These are phyloP conservation scores for Donacobius atricapilla DNA, from an alignment of 2,113 vertebrate species.

Conservation along the genomic window DNA sequence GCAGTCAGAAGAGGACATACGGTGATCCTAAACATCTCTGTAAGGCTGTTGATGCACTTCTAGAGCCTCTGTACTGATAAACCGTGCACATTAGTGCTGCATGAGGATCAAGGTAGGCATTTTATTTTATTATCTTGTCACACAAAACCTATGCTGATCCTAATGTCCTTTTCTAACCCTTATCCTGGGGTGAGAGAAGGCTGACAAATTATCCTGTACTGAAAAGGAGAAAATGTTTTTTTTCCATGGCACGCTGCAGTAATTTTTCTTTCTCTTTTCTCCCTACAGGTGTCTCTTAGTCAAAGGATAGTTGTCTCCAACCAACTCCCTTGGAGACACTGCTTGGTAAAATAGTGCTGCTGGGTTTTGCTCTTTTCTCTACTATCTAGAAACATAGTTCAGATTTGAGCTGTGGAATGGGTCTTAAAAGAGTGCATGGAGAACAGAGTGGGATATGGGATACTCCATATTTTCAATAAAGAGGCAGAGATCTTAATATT, in stretches of 20 bases:
- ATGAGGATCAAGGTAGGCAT: neutral
- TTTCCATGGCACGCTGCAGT: neutral
- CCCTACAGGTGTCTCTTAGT: neutral
- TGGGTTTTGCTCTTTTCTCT: neutral
- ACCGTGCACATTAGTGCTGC: neutral
- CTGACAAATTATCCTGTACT: neutral
- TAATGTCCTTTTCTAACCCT: neutral
- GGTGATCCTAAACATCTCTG: neutral
- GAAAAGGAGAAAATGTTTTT: neutral
- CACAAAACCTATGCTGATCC: neutral
- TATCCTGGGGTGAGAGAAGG: neutral
- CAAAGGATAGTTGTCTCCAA: neutral
- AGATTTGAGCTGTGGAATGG: neutral
- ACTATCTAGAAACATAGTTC: neutral
- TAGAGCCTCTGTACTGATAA: neutral
- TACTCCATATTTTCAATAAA: neutral
- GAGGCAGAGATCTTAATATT: neutral
- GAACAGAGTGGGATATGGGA: neutral
- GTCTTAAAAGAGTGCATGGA: neutral
- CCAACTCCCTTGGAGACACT: neutral
- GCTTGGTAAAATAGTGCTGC: neutral
- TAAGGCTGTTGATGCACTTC: neutral
- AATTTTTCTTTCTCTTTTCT: neutral
- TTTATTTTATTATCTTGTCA: neutral
- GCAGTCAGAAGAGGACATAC: neutral